A percentile compares a stretch with the other conserved stretches of the same genome.
Conservation (phyloP, 2,797 vertebrate genomes). For the Galago senegalensis region DNA sequence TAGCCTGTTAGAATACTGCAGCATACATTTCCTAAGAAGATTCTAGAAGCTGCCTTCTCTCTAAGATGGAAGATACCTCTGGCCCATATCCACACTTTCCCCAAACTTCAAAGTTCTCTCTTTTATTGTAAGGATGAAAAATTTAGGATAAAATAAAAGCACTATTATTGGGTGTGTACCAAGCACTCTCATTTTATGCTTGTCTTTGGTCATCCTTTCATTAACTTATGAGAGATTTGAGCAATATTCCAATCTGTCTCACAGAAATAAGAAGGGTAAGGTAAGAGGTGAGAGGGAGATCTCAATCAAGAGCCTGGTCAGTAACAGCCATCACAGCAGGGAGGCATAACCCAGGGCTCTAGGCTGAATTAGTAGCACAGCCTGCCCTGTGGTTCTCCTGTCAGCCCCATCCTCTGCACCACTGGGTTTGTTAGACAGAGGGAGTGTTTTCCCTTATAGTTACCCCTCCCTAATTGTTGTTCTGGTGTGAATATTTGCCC, state of each 20-base stretch:
- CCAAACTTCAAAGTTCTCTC: background rate
- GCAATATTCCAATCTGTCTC: background rate
- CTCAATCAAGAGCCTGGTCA: background rate
- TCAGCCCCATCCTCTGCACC: background rate
- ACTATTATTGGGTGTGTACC: background rate
- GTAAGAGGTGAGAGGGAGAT: background rate
- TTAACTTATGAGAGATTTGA: background rate
- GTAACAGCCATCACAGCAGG: background rate
- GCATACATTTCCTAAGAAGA: background rate
- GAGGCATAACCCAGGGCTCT: background rate
- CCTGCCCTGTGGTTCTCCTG: rapidly evolving
- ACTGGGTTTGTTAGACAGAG: background rate
- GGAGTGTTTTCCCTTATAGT: background rate
- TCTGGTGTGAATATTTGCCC: background rate
- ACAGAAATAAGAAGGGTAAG: background rate
- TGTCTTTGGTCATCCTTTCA: background rate
- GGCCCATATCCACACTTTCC: background rate
- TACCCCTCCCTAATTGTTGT: background rate
- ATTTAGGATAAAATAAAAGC: background rate
- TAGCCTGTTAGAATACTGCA: background rate
- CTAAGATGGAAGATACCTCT: background rate
- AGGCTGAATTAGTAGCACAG: no score
- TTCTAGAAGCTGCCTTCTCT: background rate
- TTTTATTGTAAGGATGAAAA: background rate
- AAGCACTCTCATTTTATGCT: background rate